phyloP scores from a whole-genome alignment of 2,113 vertebrate genomes.

The Semnornis frantzii region DNA sequence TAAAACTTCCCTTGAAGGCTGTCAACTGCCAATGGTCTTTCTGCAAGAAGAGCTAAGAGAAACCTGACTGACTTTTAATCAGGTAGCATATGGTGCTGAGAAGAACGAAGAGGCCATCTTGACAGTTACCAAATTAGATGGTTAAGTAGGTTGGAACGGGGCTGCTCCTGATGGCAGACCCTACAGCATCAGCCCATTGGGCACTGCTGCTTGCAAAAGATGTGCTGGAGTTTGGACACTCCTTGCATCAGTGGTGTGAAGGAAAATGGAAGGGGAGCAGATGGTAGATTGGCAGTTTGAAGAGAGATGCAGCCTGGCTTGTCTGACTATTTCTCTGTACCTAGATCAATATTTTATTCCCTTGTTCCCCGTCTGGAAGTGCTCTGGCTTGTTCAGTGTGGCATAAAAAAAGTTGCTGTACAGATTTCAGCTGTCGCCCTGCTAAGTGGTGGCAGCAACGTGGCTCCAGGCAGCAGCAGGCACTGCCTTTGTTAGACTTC shows the following conservation, averaged over 20 bases:
- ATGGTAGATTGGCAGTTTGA: slow-evolving; percentile 35
- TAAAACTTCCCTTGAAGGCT: neutral
- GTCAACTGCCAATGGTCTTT: slow-evolving; percentile 23
- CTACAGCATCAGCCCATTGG: slow-evolving; percentile 2
- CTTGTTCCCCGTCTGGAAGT: slow-evolving; percentile 7
- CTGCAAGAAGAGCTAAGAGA: neutral
- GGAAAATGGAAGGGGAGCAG: slow-evolving; percentile 34
- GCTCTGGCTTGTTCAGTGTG: neutral
- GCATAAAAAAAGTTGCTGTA: neutral
- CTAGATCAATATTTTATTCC: slow-evolving; percentile 41
- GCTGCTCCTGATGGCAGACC: slow-evolving; percentile 1
- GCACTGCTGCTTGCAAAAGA: slow-evolving; percentile 24
- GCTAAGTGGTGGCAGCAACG: neutral
- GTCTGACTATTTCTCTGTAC: neutral
- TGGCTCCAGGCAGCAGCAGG: neutral
- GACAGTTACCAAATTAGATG: slow-evolving; percentile 41
- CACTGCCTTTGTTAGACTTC: neutral
- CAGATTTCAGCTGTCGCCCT: neutral
- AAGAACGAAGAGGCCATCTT: slow-evolving; percentile 5
- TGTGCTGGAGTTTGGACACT: slow-evolving; percentile 22
- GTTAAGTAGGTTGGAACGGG: slow-evolving; percentile 44
- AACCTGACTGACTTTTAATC: slow-evolving; percentile 34
- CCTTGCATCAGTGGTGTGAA: neutral
- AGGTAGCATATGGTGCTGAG: neutral
- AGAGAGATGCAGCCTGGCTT: neutral